A percentile compares a stretch with the other conserved stretches of the same genome.
These are phyloP conservation scores for Amphiprion ocellaris DNA, from an alignment of 2,113 vertebrate species.

Conservation along the genomic window DNA sequence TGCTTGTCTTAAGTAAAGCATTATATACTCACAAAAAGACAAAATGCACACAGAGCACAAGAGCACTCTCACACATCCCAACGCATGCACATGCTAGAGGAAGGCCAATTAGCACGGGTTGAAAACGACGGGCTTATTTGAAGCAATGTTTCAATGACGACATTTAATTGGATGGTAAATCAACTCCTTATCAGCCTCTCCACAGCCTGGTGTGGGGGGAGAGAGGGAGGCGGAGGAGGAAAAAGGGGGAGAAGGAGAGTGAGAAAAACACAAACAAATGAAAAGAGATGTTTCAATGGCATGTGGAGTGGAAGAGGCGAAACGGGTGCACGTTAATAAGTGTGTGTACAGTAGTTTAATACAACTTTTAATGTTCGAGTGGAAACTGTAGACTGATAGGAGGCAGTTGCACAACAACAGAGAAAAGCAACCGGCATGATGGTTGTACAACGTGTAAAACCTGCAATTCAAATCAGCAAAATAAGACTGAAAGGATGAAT, in stretches of 20 bases:
- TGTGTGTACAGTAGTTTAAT: constrained; percentile 1
- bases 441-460: neutral
- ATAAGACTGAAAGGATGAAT: neutral
- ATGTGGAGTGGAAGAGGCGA: neutral
- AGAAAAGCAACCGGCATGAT: neutral
- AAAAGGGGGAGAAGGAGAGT: constrained; percentile 49
- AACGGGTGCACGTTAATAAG: constrained; percentile 9
- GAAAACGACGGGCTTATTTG: constrained; percentile 98
- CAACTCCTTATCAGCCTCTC: constrained; percentile 99
- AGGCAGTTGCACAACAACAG: constrained; percentile 14
- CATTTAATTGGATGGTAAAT: constrained; percentile 99
- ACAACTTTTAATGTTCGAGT: constrained; percentile 8
- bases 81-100: constrained; percentile 45
- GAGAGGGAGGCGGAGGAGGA: constrained; percentile 79
- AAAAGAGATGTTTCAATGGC: neutral
- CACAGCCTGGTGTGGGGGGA: constrained; percentile 92
- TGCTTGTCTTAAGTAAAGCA: constrained; percentile 18
- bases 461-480: neutral
- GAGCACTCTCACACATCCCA: constrained; percentile 6
- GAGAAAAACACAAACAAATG: constrained; percentile 10
- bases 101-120: constrained; percentile 79
- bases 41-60: constrained; percentile 1
- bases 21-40: constrained; percentile 14
- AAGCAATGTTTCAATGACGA: constrained; percentile 99
- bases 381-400: constrained; percentile 4